A percentile compares a stretch with the other conserved stretches of the same genome.
These are phyloP conservation scores for Catocala nupta DNA, from an alignment of 2,888 invertebrate genomes.

Conservation along the genomic window DNA sequence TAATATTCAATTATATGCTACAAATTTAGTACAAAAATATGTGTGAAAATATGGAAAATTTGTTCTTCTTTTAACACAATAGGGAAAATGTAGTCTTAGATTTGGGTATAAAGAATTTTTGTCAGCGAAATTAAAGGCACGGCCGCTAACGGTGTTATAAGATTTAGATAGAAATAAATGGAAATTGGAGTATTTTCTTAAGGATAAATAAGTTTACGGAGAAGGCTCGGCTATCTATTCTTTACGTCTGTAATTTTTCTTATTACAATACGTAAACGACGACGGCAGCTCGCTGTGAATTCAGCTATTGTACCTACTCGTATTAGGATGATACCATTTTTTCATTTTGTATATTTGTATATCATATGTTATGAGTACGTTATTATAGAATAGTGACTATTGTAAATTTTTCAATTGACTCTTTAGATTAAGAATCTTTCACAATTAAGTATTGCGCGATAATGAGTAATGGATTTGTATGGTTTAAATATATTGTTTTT, in stretches of 20 bases:
- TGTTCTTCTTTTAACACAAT: conserved; percentile 5
- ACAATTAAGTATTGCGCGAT: no score
- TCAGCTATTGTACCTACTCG: no score
- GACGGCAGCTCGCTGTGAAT: no score
- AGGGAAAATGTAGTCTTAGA: conserved; percentile 1
- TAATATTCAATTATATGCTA: conserved; percentile 13
- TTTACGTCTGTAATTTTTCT: neutral
- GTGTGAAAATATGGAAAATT: conserved; percentile 14
- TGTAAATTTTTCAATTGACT: no score
- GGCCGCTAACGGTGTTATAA: neutral
- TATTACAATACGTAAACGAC: neutral
- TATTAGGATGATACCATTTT: no score
- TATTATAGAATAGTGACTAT: no score
- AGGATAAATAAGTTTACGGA: neutral
- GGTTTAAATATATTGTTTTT: no score
- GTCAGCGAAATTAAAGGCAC: neutral
- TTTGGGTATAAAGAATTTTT: neutral
- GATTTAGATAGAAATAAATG: neutral
- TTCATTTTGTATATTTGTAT: no score
- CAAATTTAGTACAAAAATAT: conserved; percentile 21
- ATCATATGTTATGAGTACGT: no score
- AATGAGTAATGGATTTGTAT: no score
- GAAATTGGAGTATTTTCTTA: neutral
- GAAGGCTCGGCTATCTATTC: neutral
- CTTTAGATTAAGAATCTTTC: no score